phyloP scores from a whole-genome alignment of 2,888 invertebrate species.

The Elaeidobius kamerunicus region DNA sequence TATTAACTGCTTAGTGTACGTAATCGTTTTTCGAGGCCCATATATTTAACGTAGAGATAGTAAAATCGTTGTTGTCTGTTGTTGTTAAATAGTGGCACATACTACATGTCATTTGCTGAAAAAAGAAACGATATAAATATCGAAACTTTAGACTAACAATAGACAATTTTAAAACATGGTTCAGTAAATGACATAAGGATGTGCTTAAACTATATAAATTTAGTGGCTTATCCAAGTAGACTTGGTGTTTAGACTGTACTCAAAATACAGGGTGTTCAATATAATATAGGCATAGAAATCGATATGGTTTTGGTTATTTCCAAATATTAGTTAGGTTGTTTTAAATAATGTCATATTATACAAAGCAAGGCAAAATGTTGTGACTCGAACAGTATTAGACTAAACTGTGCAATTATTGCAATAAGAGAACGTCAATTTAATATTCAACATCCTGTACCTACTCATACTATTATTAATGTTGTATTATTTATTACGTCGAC shows the following conservation, averaged over 20 bases:
- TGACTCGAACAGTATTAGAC: too few species aligned
- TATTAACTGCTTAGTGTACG: conserved; percentile 13
- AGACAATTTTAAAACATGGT: neutral
- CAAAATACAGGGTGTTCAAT: conserved; percentile 26
- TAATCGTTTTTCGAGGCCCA: conserved; percentile 14
- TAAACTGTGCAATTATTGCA: neutral
- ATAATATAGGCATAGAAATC: too few species aligned
- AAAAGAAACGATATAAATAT: neutral
- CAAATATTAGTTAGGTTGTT: neutral
- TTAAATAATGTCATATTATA: neutral
- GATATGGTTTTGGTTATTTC: too few species aligned
- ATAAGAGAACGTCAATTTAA: conserved; percentile 18
- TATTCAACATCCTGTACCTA: conserved; percentile 26
- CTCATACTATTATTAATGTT: conserved; percentile 20
- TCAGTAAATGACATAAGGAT: neutral
- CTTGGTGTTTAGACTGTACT: conserved; percentile 32
- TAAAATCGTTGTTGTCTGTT: conserved; percentile 28
- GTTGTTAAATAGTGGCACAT: conserved; percentile 24
- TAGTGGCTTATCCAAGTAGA: conserved; percentile 31
- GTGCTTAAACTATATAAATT: conserved; percentile 14
- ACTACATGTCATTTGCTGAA: neutral
- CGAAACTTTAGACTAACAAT: neutral
- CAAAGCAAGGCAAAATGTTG: too few species aligned
- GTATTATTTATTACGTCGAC: conserved; percentile 31
- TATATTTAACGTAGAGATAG: conserved; percentile 22